Percentiles rank a stretch among this genome's conserved stretches.
Conservation (phyloP, 1,140 invertebrate genomes). For the Popillia japonica region DNA sequence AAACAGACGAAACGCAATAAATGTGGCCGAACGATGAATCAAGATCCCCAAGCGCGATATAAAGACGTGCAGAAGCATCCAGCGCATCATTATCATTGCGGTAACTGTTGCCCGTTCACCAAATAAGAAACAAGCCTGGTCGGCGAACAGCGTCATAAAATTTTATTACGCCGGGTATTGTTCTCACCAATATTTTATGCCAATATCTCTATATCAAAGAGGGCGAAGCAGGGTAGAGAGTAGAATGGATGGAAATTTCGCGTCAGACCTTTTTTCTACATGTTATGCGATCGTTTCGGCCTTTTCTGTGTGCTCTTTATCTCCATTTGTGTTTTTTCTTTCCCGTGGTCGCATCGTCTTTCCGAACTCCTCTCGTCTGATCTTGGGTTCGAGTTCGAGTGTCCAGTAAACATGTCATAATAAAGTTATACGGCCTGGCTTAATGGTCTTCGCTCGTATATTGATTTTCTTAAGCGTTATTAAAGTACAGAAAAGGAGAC, state of each 20-base stretch:
- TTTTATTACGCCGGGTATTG: conserved; percentile 43
- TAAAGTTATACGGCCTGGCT: conserved; percentile 16
- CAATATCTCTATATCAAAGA: conserved; percentile 42
- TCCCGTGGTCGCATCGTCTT: not conserved
- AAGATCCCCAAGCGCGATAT: conserved; percentile 28
- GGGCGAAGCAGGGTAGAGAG: not conserved
- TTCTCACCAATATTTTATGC: conserved; percentile 45
- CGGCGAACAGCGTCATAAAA: conserved; percentile 39
- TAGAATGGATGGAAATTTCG: not conserved
- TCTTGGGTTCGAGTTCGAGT: not conserved
- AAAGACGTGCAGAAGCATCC: conserved; percentile 23
- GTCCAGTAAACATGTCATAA: conserved; percentile 28
- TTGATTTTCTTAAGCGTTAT: conserved; percentile 22
- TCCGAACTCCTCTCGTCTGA: not conserved
- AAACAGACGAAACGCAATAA: conserved; percentile 21
- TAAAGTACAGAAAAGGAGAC: not conserved
- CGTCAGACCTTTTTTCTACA: not conserved
- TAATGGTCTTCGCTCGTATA: not conserved
- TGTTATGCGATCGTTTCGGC: conserved; percentile 8
- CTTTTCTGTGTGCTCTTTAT: not conserved
- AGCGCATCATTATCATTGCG: conserved; percentile 28
- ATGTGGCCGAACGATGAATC: conserved; percentile 11
- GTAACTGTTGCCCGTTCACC: conserved; percentile 38
- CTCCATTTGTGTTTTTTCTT: not conserved
- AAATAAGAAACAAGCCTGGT: conserved; percentile 39